Base-by-base conservation (phyloP, 2,113 vertebrate species). In the Gymnarchus niloticus region DNA sequence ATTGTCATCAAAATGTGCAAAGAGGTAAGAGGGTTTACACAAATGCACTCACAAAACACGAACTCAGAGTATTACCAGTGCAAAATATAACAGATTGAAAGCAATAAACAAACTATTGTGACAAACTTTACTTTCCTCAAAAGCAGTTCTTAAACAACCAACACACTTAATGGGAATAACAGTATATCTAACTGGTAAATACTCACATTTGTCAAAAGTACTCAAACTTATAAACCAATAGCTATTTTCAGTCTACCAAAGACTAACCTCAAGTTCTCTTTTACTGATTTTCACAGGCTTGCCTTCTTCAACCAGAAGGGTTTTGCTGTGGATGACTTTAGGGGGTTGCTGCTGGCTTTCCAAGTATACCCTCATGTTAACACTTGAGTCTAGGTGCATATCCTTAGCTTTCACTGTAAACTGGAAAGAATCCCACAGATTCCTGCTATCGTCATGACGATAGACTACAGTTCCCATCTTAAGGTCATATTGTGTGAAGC, bases 231-330 rank as follows among this genome's bases (percentile, higher is more conserved):
- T 78, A 37, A 78, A 78, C 44, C 23, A 78, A 48, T 41, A 77
- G 73, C 41, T 46, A 37, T 78, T 6, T 3, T 2, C 44, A 78
- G n/a, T 41, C 7, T 80, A 80, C 84, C 33, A 61, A 80, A 49
- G 87, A 90, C 95, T 93, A 88, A 97, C 97, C 84, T 97, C 93
- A 8, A 97, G 91, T 90, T 94, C 94, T 87, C 91, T 92, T 89
- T 91, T 94, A 33, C 92, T 95, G 83, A 97, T 94, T 91, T 96
- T 96, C 73, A 95, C 94, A 84, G 94, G 92, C 87, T 96, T 96
- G 84, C 96, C 96, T 91, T 99, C 97, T 88, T 99, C 97, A 76
- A 97, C 97, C 83, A 96, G 89, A 59, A 98, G 90, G 54, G 0
- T 90, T 83, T 92, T 93, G 86, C 90, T 94, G 84, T 93, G 94